A percentile compares a stretch with the other conserved stretches of the same genome.
Evolutionary conservation across 2,888 invertebrate genomes (phyloP).

Genomic region (Petrophora chlorosata): DNA sequence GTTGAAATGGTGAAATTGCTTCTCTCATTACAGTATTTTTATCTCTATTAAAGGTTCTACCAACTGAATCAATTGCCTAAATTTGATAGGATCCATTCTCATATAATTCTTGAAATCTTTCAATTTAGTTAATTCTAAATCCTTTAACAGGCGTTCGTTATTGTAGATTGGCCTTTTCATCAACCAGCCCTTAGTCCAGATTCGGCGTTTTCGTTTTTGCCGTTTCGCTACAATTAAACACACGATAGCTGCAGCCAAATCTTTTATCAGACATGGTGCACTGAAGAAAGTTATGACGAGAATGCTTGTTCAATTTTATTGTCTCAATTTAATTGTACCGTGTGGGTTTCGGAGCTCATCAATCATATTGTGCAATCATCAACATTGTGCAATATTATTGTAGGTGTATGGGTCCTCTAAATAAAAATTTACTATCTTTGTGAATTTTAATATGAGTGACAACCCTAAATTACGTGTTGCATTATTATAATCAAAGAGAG

Average conservation of each 20-base stretch:
- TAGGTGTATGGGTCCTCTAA: too few species aligned
- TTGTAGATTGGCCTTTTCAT: neutral
- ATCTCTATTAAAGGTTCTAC: neutral
- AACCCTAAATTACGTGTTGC: neutral
- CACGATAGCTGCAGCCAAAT: neutral
- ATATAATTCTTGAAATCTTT: neutral
- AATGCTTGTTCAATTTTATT: too few species aligned
- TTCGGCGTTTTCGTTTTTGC: neutral
- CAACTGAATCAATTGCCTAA: neutral
- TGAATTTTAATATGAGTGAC: neutral
- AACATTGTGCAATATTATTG: neutral
- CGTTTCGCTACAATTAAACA: neutral
- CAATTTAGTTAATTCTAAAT: neutral
- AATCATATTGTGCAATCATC: neutral
- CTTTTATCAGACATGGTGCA: neutral
- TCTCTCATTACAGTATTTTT: constrained; percentile 13
- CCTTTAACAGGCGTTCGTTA: neutral
- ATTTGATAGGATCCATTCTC: neutral
- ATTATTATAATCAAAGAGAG: neutral
- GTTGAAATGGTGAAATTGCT: constrained; percentile 16
- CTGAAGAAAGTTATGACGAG: neutral
- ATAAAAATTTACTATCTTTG: neutral
- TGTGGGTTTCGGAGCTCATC: neutral
- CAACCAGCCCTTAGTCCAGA: neutral
- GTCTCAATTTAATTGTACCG: neutral